A percentile compares a stretch with the other conserved stretches of the same genome.
Evolutionary conservation across 2,888 invertebrate species (phyloP).

Genomic region (Hedya salicella): DNA sequence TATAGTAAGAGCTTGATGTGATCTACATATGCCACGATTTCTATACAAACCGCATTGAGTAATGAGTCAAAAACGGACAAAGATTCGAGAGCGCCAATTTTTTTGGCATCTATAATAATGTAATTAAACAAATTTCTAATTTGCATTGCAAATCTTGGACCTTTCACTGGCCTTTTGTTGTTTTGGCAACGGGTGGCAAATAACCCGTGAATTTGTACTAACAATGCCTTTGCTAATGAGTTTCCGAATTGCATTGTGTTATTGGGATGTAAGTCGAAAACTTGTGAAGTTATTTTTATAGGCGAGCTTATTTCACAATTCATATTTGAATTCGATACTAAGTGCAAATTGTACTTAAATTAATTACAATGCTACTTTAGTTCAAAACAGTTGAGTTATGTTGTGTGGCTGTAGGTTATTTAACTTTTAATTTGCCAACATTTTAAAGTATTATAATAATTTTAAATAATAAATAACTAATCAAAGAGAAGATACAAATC

Average conservation of each 20-base stretch:
- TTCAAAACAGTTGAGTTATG: no score
- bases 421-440: no score
- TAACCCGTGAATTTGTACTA: slow-evolving; percentile 24
- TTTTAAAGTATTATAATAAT: no score
- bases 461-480: no score
- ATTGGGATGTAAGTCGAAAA: background rate
- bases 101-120: slow-evolving; percentile 41
- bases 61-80: slow-evolving; percentile 30
- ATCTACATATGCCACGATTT: slow-evolving; percentile 20
- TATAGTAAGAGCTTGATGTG: background rate
- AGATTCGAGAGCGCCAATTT: slow-evolving; percentile 42
- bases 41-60: slow-evolving; percentile 30
- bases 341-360: background rate
- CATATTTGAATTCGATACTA: background rate
- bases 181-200: slow-evolving; percentile 29
- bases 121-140: slow-evolving; percentile 49
- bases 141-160: slow-evolving; percentile 45
- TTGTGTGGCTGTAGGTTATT: no score
- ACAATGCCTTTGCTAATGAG: slow-evolving; percentile 35
- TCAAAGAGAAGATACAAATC: no score
- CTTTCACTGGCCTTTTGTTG: slow-evolving; percentile 41
- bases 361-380: no score
- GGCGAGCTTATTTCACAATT: background rate
- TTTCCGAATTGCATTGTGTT: slow-evolving; percentile 6
- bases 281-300: background rate